Evolutionary conservation across 2,888 invertebrate species (phyloP).

Genomic region (Trachelus stipa): DNA sequence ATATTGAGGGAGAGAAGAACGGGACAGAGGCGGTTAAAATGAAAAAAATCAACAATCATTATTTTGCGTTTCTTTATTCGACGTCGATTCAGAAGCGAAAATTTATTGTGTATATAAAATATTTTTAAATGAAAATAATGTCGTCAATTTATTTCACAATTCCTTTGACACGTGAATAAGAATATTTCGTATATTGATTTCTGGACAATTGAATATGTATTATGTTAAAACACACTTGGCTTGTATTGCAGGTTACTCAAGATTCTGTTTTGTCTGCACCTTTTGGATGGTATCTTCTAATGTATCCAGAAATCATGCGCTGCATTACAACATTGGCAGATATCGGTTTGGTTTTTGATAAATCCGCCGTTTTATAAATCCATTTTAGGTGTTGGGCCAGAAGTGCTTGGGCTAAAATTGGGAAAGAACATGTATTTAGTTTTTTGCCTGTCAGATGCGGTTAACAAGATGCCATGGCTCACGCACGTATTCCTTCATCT

Average conservation of each 20-base stretch:
- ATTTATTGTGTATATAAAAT: conserved; percentile 23
- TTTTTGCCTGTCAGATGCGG: background rate
- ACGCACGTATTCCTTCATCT: conserved; percentile 66
- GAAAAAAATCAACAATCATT: background rate
- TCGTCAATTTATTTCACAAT: background rate
- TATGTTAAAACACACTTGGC: background rate
- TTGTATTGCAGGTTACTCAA: background rate
- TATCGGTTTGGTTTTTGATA: conserved; percentile 19
- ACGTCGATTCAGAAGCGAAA: conserved; percentile 9
- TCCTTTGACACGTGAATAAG: background rate
- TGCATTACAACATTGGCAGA: conserved; percentile 12
- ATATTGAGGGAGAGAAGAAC: background rate
- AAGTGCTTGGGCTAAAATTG: conserved; percentile 10
- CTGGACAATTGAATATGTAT: background rate
- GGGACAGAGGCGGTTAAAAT: background rate
- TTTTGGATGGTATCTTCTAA: conserved; percentile 17
- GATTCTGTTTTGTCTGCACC: background rate
- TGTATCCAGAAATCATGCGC: conserved; percentile 20
- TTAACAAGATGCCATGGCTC: conserved; percentile 12
- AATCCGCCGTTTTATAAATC: conserved; percentile 19
- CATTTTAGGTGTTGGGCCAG: conserved; percentile 19
- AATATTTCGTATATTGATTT: background rate
- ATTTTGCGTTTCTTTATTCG: background rate
- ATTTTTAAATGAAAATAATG: conserved; percentile 16
- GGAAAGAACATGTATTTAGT: conserved; percentile 33